Evolutionary conservation across 2,797 vertebrate species (phyloP).

Genomic region (Melanotaenia pygmaea): DNA sequence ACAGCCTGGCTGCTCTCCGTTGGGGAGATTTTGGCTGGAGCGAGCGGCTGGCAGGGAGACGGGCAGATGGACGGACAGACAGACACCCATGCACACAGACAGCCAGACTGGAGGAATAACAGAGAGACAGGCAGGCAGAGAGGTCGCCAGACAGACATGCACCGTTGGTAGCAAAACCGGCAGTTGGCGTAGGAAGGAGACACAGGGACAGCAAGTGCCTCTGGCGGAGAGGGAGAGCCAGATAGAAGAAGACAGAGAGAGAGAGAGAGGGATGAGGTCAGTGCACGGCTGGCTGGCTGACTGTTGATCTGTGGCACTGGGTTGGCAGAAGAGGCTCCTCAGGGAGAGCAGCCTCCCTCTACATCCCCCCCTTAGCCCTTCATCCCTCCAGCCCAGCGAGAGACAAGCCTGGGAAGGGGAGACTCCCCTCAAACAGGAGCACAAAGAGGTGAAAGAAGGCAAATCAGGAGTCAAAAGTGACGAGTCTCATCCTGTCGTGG

Average conservation of each 20-base stretch:
- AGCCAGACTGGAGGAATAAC: conserved; percentile 56
- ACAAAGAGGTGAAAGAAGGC: conserved; percentile 35
- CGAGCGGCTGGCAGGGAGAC: conserved; percentile 74
- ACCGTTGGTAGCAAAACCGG: conserved; percentile 73
- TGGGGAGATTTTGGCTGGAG: conserved; percentile 67
- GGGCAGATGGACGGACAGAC: conserved; percentile 73
- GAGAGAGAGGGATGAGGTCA: conserved; percentile 71
- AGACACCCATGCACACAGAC: conserved; percentile 56
- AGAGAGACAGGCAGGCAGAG: conserved; percentile 44
- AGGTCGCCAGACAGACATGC: conserved; percentile 76
- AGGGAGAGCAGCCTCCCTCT: conserved; percentile 65
- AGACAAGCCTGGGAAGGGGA: conserved; percentile 41
- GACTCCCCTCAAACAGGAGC: conserved; percentile 42
- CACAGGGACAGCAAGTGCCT: conserved; percentile 76
- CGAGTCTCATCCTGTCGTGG: conserved; percentile 3
- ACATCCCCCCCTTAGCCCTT: conserved; percentile 28
- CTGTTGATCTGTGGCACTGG: conserved; percentile 82
- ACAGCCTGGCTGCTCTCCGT: conserved; percentile 73
- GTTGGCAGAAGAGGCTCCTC: conserved; percentile 77
- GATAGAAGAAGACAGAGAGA: conserved; percentile 61
- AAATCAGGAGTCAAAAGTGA: conserved; percentile 20
- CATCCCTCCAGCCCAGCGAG: conserved; percentile 42
- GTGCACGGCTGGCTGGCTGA: conserved; percentile 79
- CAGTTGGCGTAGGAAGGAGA: conserved; percentile 78
- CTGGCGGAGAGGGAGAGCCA: conserved; percentile 67